Evolutionary conservation across 2,113 vertebrate genomes (phyloP).

Genomic region (Spea bombifrons): DNA sequence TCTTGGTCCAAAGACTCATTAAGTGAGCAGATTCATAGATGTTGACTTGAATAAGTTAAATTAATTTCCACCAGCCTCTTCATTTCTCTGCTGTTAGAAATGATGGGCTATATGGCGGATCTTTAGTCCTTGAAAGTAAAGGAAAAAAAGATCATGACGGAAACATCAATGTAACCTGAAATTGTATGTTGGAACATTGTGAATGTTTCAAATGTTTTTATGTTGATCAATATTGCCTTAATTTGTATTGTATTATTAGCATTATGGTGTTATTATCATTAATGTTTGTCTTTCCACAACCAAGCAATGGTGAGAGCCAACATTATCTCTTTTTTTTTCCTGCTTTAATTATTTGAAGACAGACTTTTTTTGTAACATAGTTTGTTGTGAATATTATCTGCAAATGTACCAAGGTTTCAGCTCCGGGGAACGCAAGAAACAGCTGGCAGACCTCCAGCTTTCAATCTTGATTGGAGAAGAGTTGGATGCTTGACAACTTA

Average conservation of each 20-base stretch:
- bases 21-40: too few relatives aligned
- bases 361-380: constrained; percentile 8
- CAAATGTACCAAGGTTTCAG: constrained; percentile 31
- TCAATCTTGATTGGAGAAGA: constrained; percentile 17
- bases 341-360: constrained; percentile 34
- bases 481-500: constrained; percentile 37
- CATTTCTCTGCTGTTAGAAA: too few relatives aligned
- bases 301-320: not conserved
- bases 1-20: too few relatives aligned
- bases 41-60: too few relatives aligned
- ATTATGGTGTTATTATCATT: not conserved
- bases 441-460: constrained; percentile 33
- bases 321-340: constrained; percentile 24
- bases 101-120: too few relatives aligned
- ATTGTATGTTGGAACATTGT: too few relatives aligned
- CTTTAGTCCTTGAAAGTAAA: too few relatives aligned
- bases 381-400: constrained; percentile 30
- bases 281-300: not conserved
- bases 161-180: too few relatives aligned
- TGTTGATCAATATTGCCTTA: not conserved
- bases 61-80: too few relatives aligned
- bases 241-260: constrained; percentile 7
- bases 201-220: too few relatives aligned
- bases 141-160: too few relatives aligned
- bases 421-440: constrained; percentile 38